phyloP scores from a whole-genome alignment of 1,140 invertebrate genomes.

The Eueides isabella region DNA sequence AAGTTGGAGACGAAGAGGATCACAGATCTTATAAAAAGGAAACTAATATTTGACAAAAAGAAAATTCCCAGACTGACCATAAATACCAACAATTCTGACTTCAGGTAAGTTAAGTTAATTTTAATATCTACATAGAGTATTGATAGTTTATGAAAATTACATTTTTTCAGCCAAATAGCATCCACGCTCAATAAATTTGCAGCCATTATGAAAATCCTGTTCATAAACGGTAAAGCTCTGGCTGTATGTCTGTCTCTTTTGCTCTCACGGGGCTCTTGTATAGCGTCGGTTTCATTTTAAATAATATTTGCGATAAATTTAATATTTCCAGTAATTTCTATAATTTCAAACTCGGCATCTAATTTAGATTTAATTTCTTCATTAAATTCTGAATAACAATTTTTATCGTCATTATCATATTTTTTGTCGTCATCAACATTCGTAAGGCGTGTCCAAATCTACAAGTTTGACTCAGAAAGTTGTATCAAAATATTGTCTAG shows the following conservation, averaged over 20 bases:
- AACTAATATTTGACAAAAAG: conserved; percentile 13
- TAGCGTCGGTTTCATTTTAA: conserved; percentile 42
- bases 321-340: conserved; percentile 31
- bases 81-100: conserved; percentile 18
- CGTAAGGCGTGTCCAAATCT: conserved; percentile 37
- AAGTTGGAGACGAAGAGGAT: conserved; percentile 27
- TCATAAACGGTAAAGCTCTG: conserved; percentile 32
- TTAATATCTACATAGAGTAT: background rate
- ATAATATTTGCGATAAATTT: conserved; percentile 38
- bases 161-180: conserved; percentile 3
- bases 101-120: conserved; percentile 32
- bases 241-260: conserved; percentile 54
- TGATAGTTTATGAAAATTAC: conserved; percentile 1
- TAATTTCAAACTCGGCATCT: conserved; percentile 20
- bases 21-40: conserved; percentile 24
- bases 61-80: conserved; percentile 24
- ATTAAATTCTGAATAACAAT: background rate
- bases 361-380: background rate
- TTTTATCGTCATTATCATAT: conserved; percentile 11
- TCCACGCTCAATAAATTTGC: conserved; percentile 31
- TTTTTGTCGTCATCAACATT: conserved; percentile 30
- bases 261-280: conserved; percentile 45
- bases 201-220: conserved; percentile 36
- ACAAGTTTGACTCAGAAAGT: conserved; percentile 33
- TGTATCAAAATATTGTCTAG: conserved; percentile 46